These are phyloP conservation scores for Palythoa heliodiscus DNA, from an alignment of 92 coral and sea anemone species.

Conservation along the genomic window DNA sequence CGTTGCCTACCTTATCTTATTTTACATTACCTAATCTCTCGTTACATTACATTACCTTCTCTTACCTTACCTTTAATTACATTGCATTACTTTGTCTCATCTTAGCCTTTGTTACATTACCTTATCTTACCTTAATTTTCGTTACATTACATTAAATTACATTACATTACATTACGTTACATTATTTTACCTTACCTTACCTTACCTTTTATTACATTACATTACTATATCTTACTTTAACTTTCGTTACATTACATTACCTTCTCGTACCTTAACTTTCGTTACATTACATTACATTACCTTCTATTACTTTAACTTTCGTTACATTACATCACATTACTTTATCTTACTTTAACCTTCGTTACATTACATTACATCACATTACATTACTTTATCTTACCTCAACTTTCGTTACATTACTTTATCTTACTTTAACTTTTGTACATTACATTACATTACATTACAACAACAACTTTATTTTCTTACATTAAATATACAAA, in stretches of 20 bases:
- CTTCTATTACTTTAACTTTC: background rate
- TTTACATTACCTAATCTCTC: background rate
- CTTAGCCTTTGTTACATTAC: background rate
- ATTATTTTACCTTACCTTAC: background rate
- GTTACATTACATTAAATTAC: background rate
- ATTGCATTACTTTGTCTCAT: background rate
- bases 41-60: background rate
- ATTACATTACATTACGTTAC: background rate
- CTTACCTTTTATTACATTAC: background rate
- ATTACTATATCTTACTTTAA: background rate
- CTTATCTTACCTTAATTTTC: background rate
- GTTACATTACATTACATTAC: background rate
- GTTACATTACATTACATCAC: too few species aligned
- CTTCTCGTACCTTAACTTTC: background rate
- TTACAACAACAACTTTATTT: too few species aligned
- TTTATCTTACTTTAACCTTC: too few species aligned
- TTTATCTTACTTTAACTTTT: background rate
- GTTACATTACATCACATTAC: too few species aligned
- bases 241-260: background rate
- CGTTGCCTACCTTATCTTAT: background rate
- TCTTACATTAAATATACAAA: too few species aligned
- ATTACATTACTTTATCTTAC: too few species aligned
- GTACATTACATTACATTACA: background rate
- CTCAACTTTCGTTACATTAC: background rate
- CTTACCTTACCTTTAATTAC: background rate